Evolutionary conservation across 2,797 vertebrate genomes (phyloP).

Genomic region (Anomalospiza imberbis): DNA sequence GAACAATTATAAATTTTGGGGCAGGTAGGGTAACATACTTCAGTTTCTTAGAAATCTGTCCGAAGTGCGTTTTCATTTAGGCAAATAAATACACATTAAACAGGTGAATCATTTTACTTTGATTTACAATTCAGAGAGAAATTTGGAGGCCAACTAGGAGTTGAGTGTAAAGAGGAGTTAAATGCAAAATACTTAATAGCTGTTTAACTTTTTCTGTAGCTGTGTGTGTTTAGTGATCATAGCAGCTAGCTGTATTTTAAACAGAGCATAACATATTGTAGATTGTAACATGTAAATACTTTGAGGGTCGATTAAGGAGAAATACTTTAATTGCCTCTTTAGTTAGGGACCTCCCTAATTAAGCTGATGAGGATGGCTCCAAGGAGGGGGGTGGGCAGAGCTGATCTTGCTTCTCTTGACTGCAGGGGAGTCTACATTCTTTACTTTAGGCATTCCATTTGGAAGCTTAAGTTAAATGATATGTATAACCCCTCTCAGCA

Average conservation of each 20-base stretch:
- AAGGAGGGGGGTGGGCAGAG: background rate
- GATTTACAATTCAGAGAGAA: background rate
- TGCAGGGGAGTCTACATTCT: constrained; percentile 13
- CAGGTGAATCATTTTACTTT: background rate
- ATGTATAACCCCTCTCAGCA: background rate
- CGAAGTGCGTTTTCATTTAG: background rate
- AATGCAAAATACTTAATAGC: background rate
- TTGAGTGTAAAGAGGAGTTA: background rate
- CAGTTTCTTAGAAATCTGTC: background rate
- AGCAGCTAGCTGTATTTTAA: background rate
- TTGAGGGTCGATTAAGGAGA: background rate
- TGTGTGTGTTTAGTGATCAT: background rate
- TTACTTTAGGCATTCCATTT: constrained; percentile 13
- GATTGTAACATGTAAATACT: background rate
- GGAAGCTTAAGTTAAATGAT: background rate
- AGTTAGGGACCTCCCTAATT: background rate
- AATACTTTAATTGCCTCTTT: background rate
- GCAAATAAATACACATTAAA: background rate
- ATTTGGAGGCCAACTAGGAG: background rate
- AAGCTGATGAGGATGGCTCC: background rate
- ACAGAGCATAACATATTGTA: background rate
- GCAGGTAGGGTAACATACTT: background rate
- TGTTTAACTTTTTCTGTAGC: background rate
- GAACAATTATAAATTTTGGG: background rate
- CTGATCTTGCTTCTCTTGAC: background rate